Conservation (phyloP, 2,888 invertebrate genomes). For the Dyspetes luteomarginatus region DNA sequence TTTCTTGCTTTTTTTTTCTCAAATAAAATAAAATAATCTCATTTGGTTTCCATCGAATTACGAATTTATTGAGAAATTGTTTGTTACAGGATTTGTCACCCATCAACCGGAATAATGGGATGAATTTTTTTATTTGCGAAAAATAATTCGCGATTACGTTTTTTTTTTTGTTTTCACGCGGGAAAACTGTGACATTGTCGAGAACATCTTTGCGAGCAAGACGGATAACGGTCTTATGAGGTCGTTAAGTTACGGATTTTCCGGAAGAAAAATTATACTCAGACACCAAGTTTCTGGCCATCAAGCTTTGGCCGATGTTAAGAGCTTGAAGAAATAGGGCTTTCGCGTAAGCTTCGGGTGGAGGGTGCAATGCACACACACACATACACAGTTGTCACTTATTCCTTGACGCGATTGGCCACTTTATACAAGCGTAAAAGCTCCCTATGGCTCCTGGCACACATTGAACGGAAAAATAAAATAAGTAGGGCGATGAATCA, state of each 20-base stretch:
- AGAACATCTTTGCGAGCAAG: not conserved
- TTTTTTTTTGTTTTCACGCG: not conserved
- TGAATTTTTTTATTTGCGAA: not conserved
- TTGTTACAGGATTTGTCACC: not conserved
- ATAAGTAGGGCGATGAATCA: too few relatives aligned
- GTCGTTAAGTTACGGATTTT: slow-evolving; percentile 17
- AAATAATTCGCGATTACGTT: not conserved
- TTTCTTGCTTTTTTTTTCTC: not conserved
- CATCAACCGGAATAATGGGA: not conserved
- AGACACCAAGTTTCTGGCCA: not conserved
- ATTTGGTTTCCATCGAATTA: not conserved
- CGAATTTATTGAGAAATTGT: not conserved
- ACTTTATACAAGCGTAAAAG: not conserved
- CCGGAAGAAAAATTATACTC: slow-evolving; percentile 35
- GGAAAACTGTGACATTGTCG: not conserved
- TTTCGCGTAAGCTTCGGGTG: not conserved
- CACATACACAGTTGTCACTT: not conserved
- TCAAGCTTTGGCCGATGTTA: slow-evolving; percentile 19
- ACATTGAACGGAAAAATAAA: not conserved
- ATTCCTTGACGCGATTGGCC: not conserved
- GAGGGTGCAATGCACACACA: too few relatives aligned
- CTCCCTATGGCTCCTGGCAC: not conserved
- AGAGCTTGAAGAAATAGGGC: slow-evolving; percentile 16
- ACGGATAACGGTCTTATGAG: slow-evolving; percentile 15
- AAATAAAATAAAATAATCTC: not conserved